Percentiles rank a stretch among this genome's conserved stretches.
phyloP scores from a whole-genome alignment of 2,113 vertebrate genomes.

The Tonatia bakeri region DNA sequence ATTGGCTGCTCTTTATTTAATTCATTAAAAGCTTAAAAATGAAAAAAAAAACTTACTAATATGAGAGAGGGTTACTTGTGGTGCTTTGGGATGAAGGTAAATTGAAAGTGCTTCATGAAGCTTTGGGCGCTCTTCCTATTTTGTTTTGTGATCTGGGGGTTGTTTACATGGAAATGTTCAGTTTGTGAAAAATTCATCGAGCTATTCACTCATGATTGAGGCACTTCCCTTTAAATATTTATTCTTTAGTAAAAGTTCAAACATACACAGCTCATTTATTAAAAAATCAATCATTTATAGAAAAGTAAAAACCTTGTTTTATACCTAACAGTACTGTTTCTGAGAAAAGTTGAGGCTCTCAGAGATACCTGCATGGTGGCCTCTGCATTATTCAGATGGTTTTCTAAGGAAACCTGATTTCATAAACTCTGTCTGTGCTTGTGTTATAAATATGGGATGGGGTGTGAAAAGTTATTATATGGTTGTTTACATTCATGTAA shows the following conservation, averaged over 20 bases:
- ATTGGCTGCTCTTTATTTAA: not conserved
- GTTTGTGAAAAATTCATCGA: not conserved
- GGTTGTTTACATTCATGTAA: slow-evolving; percentile 40
- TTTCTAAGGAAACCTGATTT: slow-evolving; percentile 16
- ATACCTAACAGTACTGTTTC: not conserved
- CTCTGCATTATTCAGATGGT: not conserved
- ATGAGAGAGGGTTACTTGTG: not conserved
- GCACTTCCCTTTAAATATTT: not conserved
- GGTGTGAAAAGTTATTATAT: slow-evolving; percentile 12
- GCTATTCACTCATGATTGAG: not conserved
- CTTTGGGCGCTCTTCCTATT: not conserved
- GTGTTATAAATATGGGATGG: slow-evolving; percentile 11
- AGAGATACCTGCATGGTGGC: not conserved
- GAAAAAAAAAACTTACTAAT: not conserved
- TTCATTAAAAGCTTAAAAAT: not conserved
- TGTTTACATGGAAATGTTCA: not conserved
- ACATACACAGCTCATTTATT: not conserved
- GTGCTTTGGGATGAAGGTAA: not conserved
- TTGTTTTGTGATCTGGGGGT: not conserved
- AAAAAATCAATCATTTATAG: not conserved
- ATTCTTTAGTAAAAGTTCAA: not conserved
- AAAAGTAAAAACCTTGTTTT: not conserved
- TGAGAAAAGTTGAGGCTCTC: not conserved
- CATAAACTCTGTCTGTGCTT: not conserved
- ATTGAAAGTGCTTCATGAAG: not conserved